phyloP scores from a whole-genome alignment of 2,113 vertebrate genomes.

The Archocentrus centrarchus region DNA sequence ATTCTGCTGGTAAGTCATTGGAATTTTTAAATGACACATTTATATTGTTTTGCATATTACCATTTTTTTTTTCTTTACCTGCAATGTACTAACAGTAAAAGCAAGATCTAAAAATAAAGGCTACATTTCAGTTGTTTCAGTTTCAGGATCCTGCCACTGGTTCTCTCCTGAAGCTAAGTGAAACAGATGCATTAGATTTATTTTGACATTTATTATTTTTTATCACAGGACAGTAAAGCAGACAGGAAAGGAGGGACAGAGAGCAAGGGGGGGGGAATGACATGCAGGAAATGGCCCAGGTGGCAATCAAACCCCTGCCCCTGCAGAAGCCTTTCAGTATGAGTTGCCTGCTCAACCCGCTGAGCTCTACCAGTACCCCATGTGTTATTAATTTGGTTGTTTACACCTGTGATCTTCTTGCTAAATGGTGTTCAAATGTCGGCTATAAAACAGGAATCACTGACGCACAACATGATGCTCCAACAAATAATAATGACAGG shows the following conservation, averaged over 20 bases:
- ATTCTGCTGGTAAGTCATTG: slow-evolving; percentile 90
- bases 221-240: background rate
- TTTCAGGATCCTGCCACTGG: background rate
- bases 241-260: background rate
- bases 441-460: background rate
- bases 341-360: background rate
- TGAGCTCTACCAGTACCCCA: background rate
- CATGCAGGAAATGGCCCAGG: background rate
- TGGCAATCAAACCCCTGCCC: background rate
- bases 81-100: background rate
- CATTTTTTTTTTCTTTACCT: no score
- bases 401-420: background rate
- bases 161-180: background rate
- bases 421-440: background rate
- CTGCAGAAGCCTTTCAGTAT: background rate
- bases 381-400: background rate
- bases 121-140: background rate
- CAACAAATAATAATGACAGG: background rate
- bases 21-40: background rate
- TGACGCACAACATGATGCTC: background rate
- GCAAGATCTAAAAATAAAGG: background rate
- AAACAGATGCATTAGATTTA: background rate
- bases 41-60: background rate
- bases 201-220: background rate
- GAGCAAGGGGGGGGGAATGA: background rate